Conservation (phyloP, 2,797 vertebrate genomes). For the Discoglossus pictus region DNA sequence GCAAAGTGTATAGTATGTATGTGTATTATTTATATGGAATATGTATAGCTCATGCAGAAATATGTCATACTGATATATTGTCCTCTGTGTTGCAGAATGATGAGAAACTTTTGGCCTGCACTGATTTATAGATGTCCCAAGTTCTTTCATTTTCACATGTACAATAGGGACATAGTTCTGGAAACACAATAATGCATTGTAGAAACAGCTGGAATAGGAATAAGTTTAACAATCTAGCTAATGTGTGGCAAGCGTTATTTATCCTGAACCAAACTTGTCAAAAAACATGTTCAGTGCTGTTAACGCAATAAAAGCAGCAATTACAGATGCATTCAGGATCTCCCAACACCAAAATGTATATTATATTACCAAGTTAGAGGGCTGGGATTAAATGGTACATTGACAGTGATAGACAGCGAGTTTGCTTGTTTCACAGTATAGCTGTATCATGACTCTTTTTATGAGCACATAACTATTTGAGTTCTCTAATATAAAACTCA, state of each 20-base stretch:
- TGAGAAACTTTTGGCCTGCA: conserved; percentile 10
- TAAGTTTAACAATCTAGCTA: conserved; percentile 1
- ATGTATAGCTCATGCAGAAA: conserved; percentile 15
- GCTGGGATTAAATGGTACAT: background rate
- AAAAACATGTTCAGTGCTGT: background rate
- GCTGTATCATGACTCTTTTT: too few relatives aligned
- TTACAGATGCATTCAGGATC: too few relatives aligned
- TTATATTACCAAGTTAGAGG: conserved; percentile 1
- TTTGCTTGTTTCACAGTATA: too few relatives aligned
- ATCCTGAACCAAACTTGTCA: background rate
- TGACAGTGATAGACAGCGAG: too few relatives aligned
- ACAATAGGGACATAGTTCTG: background rate
- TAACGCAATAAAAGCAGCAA: background rate
- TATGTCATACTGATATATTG: conserved; percentile 13
- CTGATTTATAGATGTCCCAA: conserved; percentile 3
- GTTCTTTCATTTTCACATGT: background rate
- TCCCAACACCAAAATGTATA: background rate
- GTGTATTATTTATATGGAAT: conserved; percentile 9
- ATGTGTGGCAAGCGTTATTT: conserved; percentile 3
- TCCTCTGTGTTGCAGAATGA: conserved; percentile 10
- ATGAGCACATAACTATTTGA: too few relatives aligned
- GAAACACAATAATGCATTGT: background rate
- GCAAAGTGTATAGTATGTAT: background rate
- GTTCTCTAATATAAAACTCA: too few relatives aligned
- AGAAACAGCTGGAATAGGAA: background rate